Evolutionary conservation across 2,888 invertebrate species (phyloP), one percentile per base, ranked within the genome.

Genomic region (Linnaemya tessellans): DNA sequence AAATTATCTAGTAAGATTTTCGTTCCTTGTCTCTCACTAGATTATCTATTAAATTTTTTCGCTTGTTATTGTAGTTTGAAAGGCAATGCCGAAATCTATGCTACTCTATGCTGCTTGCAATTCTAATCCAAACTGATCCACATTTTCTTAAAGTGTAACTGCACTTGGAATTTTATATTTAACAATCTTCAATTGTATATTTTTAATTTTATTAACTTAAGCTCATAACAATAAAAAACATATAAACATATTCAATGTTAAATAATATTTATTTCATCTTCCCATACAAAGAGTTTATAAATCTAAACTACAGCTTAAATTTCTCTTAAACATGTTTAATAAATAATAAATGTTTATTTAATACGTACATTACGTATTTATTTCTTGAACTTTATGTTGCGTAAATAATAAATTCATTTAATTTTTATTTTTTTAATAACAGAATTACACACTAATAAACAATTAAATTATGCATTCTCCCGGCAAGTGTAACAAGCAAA

Each of bases 321-420:
- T 54, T 56, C 46, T 65, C 62, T 62, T 41, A 49, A 20, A 43
- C 68, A 20, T 46, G 35, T 75, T 80, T 49, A 64, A 22, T 43
- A 13, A 51, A 54, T 51, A n/a, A 65, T 82, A 56, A 51, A 79
- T 80, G 25, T 49, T 75, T 75, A 67, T 68, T 73, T n/a, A 46
- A 20, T 60, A 46, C 38, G 8, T 20, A 18, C 51, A 43, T 20
- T 9, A 25, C 1, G 20, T 49, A 60, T 51, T 58, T 46, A n/a
- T 51, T 62, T 60, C 13, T 46, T 71, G 30, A 51, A 49, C 22
- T 58, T 65, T 80, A 65, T 71, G 75, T 80, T 71, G 73, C 82
- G 77, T 77, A 77, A 58, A 70, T 51, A 77, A 82, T 71, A 58
- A 30, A 80, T 74, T 41, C 75, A 75, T 20, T 54, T 51, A 13